These are phyloP conservation scores for Iguana delicatissima DNA, from an alignment of 2,797 vertebrate species.

Conservation along the genomic window DNA sequence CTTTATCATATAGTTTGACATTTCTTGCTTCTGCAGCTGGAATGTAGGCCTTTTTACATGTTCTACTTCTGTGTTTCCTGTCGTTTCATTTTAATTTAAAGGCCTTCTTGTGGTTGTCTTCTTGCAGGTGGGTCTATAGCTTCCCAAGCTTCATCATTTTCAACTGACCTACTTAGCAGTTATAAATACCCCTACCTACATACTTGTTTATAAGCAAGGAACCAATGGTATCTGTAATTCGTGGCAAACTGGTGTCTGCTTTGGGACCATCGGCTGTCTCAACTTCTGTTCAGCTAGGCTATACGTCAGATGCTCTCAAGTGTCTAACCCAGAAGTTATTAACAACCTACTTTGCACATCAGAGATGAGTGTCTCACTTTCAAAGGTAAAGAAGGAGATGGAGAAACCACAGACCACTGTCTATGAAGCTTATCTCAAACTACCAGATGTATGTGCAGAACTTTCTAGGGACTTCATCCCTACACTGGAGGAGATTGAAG, in stretches of 20 bases:
- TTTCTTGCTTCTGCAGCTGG: not conserved
- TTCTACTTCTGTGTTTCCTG: slow-evolving; percentile 7
- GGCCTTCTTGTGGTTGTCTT: slow-evolving; percentile 47
- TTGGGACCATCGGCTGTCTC: slow-evolving; percentile 47
- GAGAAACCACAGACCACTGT: slow-evolving; percentile 43
- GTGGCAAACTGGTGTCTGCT: slow-evolving; percentile 73
- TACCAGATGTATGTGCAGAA: slow-evolving; percentile 83
- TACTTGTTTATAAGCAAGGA: slow-evolving; percentile 14
- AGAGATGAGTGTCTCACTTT: slow-evolving; percentile 56
- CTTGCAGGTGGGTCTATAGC: slow-evolving; percentile 55
- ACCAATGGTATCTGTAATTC: slow-evolving; percentile 89
- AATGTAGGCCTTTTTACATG: slow-evolving; percentile 17
- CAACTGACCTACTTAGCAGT: slow-evolving; percentile 33
- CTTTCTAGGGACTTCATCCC: slow-evolving; percentile 84
- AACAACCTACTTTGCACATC: slow-evolving; percentile 42
- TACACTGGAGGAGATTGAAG: slow-evolving; percentile 92
- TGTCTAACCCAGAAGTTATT: slow-evolving; percentile 62
- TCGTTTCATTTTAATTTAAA: slow-evolving; percentile 24
- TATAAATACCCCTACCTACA: not conserved
- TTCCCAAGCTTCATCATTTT: slow-evolving; percentile 13
- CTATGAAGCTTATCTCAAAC: slow-evolving; percentile 68
- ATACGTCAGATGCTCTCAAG: slow-evolving; percentile 29
- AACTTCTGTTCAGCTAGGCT: slow-evolving; percentile 40
- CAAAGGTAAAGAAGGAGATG: slow-evolving; percentile 39
- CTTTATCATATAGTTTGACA: not conserved